Evolutionary conservation across 1,140 invertebrate genomes (phyloP).

Genomic region (Pseudomyrmex pallidus): DNA sequence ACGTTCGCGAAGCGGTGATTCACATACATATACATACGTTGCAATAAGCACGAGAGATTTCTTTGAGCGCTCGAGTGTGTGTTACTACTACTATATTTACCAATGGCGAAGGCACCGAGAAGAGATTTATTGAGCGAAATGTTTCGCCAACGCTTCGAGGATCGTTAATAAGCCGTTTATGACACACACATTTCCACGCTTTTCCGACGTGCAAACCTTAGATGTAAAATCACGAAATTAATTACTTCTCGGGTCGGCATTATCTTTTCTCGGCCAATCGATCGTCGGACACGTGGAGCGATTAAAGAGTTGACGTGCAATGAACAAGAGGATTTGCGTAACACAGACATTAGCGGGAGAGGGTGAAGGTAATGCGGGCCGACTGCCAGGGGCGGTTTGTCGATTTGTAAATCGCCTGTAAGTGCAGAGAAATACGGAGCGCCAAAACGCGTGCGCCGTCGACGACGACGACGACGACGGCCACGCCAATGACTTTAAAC

Average conservation of each 20-base stretch:
- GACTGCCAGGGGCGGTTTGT: conserved; percentile 76
- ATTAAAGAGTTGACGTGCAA: conserved; percentile 13
- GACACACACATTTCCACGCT: not conserved
- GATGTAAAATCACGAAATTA: conserved; percentile 7
- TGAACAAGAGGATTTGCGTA: conserved; percentile 20
- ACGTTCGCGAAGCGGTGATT: not conserved
- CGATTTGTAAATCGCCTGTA: conserved; percentile 60
- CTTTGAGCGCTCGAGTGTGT: conserved; percentile 18
- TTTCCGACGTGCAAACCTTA: conserved; percentile 8
- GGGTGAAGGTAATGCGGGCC: conserved; percentile 54
- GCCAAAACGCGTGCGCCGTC: conserved; percentile 35
- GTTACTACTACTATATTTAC: conserved; percentile 20
- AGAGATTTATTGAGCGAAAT: conserved; percentile 50
- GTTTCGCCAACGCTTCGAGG: conserved; percentile 16
- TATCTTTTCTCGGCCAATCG: conserved; percentile 8
- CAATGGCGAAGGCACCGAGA: conserved; percentile 31
- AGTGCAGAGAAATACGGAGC: conserved; percentile 2
- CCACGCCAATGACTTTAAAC: conserved; percentile 78
- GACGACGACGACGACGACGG: not conserved
- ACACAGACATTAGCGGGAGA: conserved; percentile 27
- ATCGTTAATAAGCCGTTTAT: conserved; percentile 47
- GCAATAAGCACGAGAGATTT: conserved; percentile 16
- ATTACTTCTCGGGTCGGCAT: not conserved
- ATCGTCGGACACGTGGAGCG: not conserved
- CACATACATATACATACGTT: not conserved